phyloP scores from a whole-genome alignment of 2,888 invertebrate species.

The Drosophila conformis region DNA sequence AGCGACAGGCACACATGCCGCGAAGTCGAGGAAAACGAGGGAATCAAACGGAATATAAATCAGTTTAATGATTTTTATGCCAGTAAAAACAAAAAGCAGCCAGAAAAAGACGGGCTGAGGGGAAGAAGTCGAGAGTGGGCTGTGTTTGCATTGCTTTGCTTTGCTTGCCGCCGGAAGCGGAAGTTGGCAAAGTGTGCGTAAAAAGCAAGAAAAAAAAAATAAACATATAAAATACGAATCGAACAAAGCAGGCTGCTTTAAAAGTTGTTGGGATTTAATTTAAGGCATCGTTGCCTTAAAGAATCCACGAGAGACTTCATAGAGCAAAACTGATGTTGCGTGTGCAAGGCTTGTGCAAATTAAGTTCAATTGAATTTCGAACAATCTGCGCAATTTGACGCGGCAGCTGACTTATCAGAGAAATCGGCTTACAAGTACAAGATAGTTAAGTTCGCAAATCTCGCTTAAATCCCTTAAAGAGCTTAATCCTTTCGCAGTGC shows the following conservation, averaged over 20 bases:
- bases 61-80: constrained; percentile 80
- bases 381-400: constrained; percentile 2
- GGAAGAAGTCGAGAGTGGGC: constrained; percentile 38
- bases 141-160: constrained; percentile 64
- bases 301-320: constrained; percentile 1
- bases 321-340: constrained; percentile 31
- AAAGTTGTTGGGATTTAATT: constrained; percentile 33
- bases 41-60: constrained; percentile 81
- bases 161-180: constrained; percentile 68
- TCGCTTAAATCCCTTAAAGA: constrained; percentile 8
- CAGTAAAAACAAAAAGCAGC: constrained; percentile 59
- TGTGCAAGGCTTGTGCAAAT: constrained; percentile 46
- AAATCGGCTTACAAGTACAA: constrained; percentile 39
- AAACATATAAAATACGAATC: constrained; percentile 26
- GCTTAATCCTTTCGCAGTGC: constrained; percentile 1
- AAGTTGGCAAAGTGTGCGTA: constrained; percentile 67
- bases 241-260: constrained; percentile 45
- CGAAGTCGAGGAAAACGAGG: constrained; percentile 38
- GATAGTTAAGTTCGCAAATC: neutral
- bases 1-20: constrained; percentile 46
- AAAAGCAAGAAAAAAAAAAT: constrained; percentile 27
- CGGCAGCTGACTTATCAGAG: constrained; percentile 24
- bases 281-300: constrained; percentile 22
- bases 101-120: constrained; percentile 4
- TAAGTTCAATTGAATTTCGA: constrained; percentile 55